Evolutionary conservation across 2,888 invertebrate genomes (phyloP).

Genomic region (Tanypteryx hageni): DNA sequence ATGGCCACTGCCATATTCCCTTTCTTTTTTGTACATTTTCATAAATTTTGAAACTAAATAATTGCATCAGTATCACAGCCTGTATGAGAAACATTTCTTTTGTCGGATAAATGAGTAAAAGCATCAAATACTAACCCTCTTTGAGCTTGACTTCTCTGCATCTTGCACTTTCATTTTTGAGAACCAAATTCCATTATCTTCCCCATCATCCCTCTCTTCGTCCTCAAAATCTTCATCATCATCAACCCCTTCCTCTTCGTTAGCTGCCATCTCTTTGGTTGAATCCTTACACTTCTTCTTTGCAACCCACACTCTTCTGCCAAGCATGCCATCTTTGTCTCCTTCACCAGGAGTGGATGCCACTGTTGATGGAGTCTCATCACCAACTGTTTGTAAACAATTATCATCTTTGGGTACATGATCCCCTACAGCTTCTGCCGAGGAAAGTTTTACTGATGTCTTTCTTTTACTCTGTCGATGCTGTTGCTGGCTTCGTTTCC

Average conservation of each 20-base stretch:
- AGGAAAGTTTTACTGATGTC: background rate
- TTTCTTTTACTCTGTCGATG: slow-evolving; percentile 27
- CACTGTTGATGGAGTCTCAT: slow-evolving; percentile 52
- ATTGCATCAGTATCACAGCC: too few species aligned
- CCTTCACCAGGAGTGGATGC: slow-evolving; percentile 47
- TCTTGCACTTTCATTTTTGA: slow-evolving; percentile 39
- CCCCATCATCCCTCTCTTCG: slow-evolving; percentile 38
- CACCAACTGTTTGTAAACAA: background rate
- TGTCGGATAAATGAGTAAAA: too few species aligned
- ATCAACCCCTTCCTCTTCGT: slow-evolving; percentile 10
- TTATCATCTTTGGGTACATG: slow-evolving; percentile 26
- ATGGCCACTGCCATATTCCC: too few species aligned
- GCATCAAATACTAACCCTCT: slow-evolving; percentile 3
- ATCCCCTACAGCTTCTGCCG: background rate
- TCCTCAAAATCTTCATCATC: slow-evolving; percentile 49
- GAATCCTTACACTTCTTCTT: slow-evolving; percentile 7
- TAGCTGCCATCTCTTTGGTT: background rate
- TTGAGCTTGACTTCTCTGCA: background rate
- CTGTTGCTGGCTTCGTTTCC: slow-evolving; percentile 39
- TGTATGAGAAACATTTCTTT: too few species aligned
- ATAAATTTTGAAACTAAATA: too few species aligned
- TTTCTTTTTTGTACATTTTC: too few species aligned
- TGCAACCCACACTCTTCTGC: slow-evolving; percentile 38
- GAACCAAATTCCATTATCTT: slow-evolving; percentile 58
- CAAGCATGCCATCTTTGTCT: slow-evolving; percentile 4